Base-by-base conservation (phyloP, 2,888 invertebrate species). In the Oscheius sp. region DNA sequence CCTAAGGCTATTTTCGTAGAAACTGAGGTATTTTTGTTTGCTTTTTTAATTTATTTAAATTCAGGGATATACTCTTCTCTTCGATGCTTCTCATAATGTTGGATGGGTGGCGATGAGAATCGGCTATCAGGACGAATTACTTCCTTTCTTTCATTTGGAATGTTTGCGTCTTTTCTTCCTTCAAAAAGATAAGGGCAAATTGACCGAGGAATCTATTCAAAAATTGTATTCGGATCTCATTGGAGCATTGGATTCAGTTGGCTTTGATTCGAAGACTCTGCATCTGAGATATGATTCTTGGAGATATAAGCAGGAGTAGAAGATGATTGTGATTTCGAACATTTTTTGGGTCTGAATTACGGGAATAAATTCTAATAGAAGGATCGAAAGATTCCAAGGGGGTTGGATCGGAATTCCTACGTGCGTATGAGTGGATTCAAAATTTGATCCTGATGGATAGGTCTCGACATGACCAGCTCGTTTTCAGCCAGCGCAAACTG, bases 211-310 rank as follows among this genome's bases (percentile, higher is more conserved):
- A n/a, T n/a, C n/a, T n/a, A n/a, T n/a, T n/a, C 15, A 53, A 4
- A 31, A 37, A 0, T 73, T 73, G n/a, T 10, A 34, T 23, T n/a
- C 33, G 10, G 2, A 12, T 8, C 33, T 71, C 23, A 20, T 10
- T 12, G n/a, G 29, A 8, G 15, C 20, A n/a, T n/a, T n/a, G n/a
- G n/a, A n/a, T n/a, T n/a, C n/a, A n/a, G n/a, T n/a, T 3, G 64
- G 65, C 37, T 76, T 61, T 45, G 64, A 68, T 15, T 37, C 50
- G 23, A 65, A 70, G 20, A 64, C 65, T 8, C 53, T 70, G 25
- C 69, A 74, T 45, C 69, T 76, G 5, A 58, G 69, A 33, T 76
- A 65, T 46, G 73, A 73, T 37, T 67, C 69, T 8, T 76, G 76
- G 76, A 45, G 67, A 15, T 74, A 65, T 57, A 45, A 31, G n/a